Evolutionary conservation across 1,140 invertebrate species (phyloP), one percentile per base, ranked within the genome.

Genomic region (Dendroctonus valens): DNA sequence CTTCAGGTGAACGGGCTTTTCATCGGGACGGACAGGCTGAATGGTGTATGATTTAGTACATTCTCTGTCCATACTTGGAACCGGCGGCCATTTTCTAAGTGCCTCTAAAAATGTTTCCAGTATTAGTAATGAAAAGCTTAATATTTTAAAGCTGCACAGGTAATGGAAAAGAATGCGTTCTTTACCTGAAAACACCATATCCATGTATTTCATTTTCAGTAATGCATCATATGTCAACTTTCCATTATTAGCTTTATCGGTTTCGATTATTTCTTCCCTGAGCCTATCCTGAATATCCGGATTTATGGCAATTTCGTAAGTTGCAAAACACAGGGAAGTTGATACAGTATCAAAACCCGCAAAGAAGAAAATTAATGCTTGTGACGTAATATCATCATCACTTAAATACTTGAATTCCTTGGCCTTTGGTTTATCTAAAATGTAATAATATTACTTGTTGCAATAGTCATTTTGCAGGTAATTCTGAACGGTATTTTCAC

Each of bases 301-400:
- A 76, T 87, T 77, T 4, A 79, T 63, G 0, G 85, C 83, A 14
- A 89, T 71, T 59, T 80, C 76, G 69, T 83, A 72, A n/a, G 62
- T 61, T n/a, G 71, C 52, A 61, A 80, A 81, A 8, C 72, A 72
- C 74, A 81, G 76, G 0, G 73, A 52, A 3, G 71, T 72, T 0
- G 81, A 76, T 7, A 78, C 69, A 5, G 80, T 76, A 6, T 81
- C 79, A 61, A 80, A 79, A 7, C 79, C 80, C 55, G 72, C 80
- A 6, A 80, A 70, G 58, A 80, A 79, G 50, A 81, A 80, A 8
- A 80, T 57, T 44, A 80, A 75, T 37, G 75, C 74, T 70, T 80
- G 77, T 0, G 76, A 72, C 0, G 74, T 68, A 15, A 78, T 69
- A 49, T 77, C 75, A 38, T 70, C 53, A 53, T 74, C 62, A 3